A percentile compares a stretch with the other conserved stretches of the same genome.
phyloP scores from a whole-genome alignment of 2,888 invertebrate genomes.

The Drosophila mimetica region DNA sequence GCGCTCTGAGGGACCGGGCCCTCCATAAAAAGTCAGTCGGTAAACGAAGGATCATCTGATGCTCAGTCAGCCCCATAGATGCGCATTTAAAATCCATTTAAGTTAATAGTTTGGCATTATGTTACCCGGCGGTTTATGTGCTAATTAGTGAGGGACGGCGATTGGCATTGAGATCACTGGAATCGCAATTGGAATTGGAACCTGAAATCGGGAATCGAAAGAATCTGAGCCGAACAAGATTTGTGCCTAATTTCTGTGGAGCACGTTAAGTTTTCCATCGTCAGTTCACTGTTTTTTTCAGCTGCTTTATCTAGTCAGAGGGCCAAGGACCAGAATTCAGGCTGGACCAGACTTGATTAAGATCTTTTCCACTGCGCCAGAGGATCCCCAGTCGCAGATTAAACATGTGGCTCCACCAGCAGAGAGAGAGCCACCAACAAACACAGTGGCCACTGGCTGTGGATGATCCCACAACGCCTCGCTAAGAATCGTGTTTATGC shows the following conservation, averaged over 20 bases:
- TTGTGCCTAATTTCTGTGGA: constrained; percentile 74
- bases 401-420: constrained; percentile 56
- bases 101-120: constrained; percentile 68
- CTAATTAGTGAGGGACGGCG: constrained; percentile 61
- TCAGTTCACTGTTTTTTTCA: constrained; percentile 20
- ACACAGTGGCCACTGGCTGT: constrained; percentile 24
- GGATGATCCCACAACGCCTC: constrained; percentile 66
- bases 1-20: constrained; percentile 56
- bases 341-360: constrained; percentile 62
- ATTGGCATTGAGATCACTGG: constrained; percentile 32
- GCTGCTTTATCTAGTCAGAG: constrained; percentile 50
- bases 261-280: constrained; percentile 65
- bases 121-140: constrained; percentile 61
- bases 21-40: constrained; percentile 50
- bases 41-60: constrained; percentile 29
- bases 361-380: constrained; percentile 67
- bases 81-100: constrained; percentile 68
- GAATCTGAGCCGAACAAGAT: constrained; percentile 57
- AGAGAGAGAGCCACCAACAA: constrained; percentile 20
- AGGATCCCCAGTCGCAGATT: constrained; percentile 59
- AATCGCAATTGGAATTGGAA: constrained; percentile 46
- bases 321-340: constrained; percentile 31
- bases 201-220: constrained; percentile 39
- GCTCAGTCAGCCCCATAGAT: constrained; percentile 36
- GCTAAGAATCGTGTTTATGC: constrained; percentile 81